phyloP scores from a whole-genome alignment of 2,797 vertebrate genomes.

The Acrossocheilus wenchowensis region DNA sequence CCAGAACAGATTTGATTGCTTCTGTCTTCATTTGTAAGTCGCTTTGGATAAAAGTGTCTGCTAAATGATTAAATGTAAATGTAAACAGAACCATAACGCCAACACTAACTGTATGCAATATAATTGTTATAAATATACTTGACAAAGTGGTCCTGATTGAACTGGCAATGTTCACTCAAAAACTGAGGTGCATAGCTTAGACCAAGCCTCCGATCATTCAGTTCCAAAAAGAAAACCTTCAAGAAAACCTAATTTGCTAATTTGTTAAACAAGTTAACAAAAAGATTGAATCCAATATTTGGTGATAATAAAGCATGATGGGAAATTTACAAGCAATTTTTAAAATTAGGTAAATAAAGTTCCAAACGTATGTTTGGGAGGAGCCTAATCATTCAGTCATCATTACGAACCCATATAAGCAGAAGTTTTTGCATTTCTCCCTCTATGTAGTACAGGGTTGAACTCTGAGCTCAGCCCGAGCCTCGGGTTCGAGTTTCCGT shows the following conservation, averaged over 20 bases:
- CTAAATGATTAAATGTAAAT: too few relatives aligned
- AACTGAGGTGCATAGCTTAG: neutral
- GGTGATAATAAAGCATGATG: neutral
- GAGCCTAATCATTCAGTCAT: neutral
- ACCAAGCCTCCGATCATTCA: neutral
- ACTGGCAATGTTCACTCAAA: neutral
- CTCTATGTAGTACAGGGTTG: too few relatives aligned
- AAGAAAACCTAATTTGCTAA: neutral
- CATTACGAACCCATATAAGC: neutral
- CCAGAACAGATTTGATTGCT: too few relatives aligned
- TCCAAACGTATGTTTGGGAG: neutral
- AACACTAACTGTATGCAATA: too few relatives aligned
- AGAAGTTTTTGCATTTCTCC: neutral
- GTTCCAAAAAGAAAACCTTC: neutral
- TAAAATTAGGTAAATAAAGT: neutral
- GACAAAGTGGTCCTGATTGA: too few relatives aligned
- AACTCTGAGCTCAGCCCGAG: too few relatives aligned
- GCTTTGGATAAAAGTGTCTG: too few relatives aligned
- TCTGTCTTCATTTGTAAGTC: too few relatives aligned
- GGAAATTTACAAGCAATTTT: neutral
- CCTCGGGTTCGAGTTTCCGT: too few relatives aligned
- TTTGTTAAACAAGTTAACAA: neutral
- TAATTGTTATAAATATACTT: too few relatives aligned
- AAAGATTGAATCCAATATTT: neutral
- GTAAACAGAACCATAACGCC: too few relatives aligned